Evolutionary conservation across 2,888 invertebrate genomes (phyloP).

Genomic region (Boloria selene): DNA sequence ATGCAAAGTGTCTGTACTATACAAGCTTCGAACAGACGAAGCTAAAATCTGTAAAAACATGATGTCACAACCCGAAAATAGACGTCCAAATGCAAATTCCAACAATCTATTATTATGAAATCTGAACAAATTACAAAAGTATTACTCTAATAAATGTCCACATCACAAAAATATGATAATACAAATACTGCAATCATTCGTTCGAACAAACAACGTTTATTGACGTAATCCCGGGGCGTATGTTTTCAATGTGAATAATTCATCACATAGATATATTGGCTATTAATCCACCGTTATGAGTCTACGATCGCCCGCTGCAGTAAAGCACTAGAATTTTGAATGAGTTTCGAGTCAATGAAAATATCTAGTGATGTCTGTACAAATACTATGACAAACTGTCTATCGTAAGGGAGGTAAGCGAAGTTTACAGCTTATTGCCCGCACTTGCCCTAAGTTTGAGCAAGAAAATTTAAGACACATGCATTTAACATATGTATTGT

Average conservation of each 20-base stretch:
- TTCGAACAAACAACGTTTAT: slow-evolving; percentile 16
- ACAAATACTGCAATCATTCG: slow-evolving; percentile 14
- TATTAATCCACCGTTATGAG: slow-evolving; percentile 37
- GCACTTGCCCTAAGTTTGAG: too few species aligned
- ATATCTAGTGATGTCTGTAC: not conserved
- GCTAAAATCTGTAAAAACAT: too few species aligned
- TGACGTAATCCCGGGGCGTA: slow-evolving; percentile 18
- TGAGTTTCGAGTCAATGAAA: slow-evolving; percentile 2
- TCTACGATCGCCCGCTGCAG: not conserved
- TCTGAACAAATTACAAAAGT: not conserved
- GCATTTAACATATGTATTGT: too few species aligned
- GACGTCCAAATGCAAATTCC: not conserved
- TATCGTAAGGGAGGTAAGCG: too few species aligned
- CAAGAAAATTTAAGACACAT: too few species aligned
- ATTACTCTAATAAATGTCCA: slow-evolving; percentile 16
- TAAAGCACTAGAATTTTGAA: slow-evolving; percentile 13
- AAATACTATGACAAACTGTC: too few species aligned
- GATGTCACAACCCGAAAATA: not conserved
- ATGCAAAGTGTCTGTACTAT: too few species aligned
- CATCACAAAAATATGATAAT: slow-evolving; percentile 13
- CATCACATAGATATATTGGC: slow-evolving; percentile 28
- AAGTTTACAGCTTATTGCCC: too few species aligned
- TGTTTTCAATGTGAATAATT: slow-evolving; percentile 37
- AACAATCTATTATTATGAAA: not conserved
- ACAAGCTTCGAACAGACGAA: too few species aligned